A percentile compares a stretch with the other conserved stretches of the same genome.
Evolutionary conservation across 2,888 invertebrate genomes (phyloP).

Genomic region (Agrotis segetum): DNA sequence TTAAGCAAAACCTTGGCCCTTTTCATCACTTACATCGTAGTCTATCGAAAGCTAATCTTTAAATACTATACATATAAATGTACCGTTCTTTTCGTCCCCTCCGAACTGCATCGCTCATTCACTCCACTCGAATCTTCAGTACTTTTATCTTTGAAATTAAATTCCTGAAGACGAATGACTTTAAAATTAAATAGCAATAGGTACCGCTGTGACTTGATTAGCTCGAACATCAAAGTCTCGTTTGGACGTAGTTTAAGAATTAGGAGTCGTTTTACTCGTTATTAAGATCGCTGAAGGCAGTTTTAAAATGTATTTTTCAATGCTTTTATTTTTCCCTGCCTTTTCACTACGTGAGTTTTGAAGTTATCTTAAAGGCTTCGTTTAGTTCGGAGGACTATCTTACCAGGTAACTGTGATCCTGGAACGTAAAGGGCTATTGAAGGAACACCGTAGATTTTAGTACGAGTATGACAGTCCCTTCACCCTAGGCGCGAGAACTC

Average conservation of each 20-base stretch:
- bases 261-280: slow-evolving; percentile 14
- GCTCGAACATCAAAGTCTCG: slow-evolving; percentile 70
- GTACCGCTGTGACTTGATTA: slow-evolving; percentile 69
- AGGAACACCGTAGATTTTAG: too few relatives aligned
- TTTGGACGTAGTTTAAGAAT: slow-evolving; percentile 50
- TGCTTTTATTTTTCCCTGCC: neutral
- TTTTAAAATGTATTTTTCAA: slow-evolving; percentile 6
- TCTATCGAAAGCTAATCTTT: slow-evolving; percentile 32
- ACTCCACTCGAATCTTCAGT: slow-evolving; percentile 18
- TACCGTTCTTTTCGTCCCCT: slow-evolving; percentile 14
- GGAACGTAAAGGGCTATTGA: too few relatives aligned
- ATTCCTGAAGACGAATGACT: slow-evolving; percentile 70
- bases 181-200: slow-evolving; percentile 67
- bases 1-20: too few relatives aligned
- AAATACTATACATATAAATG: slow-evolving; percentile 21
- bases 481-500: too few relatives aligned
- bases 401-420: too few relatives aligned
- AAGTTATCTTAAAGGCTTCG: neutral
- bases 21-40: neutral
- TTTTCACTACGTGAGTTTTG: neutral
- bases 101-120: slow-evolving; percentile 42
- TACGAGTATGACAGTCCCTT: too few relatives aligned
- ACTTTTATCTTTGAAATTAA: slow-evolving; percentile 65
- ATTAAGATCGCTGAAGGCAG: neutral
- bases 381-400: too few relatives aligned